Conservation (phyloP, 1,140 invertebrate genomes). For the Pinna nobilis region DNA sequence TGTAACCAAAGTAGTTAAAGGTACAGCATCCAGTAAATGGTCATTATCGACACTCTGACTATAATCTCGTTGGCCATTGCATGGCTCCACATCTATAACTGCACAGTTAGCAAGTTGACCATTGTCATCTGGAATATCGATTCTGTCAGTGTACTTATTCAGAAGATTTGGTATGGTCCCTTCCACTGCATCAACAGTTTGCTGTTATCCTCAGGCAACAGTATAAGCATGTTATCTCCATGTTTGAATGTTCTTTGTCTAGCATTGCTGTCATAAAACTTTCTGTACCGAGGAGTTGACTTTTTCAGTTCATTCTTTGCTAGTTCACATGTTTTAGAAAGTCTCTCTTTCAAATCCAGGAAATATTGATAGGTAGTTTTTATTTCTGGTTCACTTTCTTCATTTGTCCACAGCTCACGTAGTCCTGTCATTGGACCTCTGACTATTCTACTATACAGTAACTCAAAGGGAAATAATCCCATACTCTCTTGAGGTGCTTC, state of each 20-base stretch:
- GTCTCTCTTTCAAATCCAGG: conserved; percentile 39
- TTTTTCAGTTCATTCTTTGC: conserved; percentile 31
- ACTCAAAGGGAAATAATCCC: conserved; percentile 56
- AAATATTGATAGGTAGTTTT: conserved; percentile 44
- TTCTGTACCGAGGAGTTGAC: conserved; percentile 9
- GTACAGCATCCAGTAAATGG: too few species aligned
- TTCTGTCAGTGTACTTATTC: too few species aligned
- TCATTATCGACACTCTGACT: too few species aligned
- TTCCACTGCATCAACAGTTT: conserved; percentile 9
- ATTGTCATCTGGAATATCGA: too few species aligned
- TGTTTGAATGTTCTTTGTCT: conserved; percentile 17
- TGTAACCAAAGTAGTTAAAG: too few species aligned
- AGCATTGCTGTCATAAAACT: conserved; percentile 35
- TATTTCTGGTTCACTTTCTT: conserved; percentile 13
- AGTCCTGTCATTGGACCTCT: conserved; percentile 51
- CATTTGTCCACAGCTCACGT: conserved; percentile 39
- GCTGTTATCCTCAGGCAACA: conserved; percentile 22
- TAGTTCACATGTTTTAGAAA: conserved; percentile 39
- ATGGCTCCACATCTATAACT: too few species aligned
- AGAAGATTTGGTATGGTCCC: not conserved
- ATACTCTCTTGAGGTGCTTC: conserved; percentile 37
- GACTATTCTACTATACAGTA: conserved; percentile 56
- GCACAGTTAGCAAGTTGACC: too few species aligned
- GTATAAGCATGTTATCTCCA: conserved; percentile 28
- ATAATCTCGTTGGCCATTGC: too few species aligned